Evolutionary conservation across 2,113 vertebrate species (phyloP).

Genomic region (Lagopus muta): DNA sequence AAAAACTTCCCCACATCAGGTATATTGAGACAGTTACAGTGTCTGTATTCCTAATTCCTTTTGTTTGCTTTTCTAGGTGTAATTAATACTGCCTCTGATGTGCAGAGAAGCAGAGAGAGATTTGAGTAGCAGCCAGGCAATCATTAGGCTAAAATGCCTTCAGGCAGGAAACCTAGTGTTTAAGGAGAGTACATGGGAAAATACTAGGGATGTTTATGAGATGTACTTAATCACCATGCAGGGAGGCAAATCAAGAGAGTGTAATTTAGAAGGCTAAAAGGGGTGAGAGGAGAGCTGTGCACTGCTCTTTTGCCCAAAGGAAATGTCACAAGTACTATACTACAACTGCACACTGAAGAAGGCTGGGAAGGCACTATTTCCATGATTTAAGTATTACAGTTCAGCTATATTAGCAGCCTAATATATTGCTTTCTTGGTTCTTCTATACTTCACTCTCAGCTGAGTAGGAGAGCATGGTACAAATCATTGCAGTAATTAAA

Average conservation of each 20-base stretch:
- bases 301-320: slow-evolving; percentile 27
- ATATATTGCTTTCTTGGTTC: slow-evolving; percentile 31
- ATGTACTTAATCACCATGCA: slow-evolving; percentile 41
- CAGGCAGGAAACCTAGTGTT: slow-evolving; percentile 8
- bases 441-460: neutral
- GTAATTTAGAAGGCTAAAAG: slow-evolving; percentile 52
- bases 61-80: slow-evolving; percentile 1
- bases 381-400: slow-evolving; percentile 47
- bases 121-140: slow-evolving; percentile 38
- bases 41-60: slow-evolving; percentile 1
- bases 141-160: neutral
- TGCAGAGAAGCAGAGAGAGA: neutral
- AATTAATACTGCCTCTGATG: neutral
- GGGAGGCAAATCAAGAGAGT: slow-evolving; percentile 21
- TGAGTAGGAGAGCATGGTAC: slow-evolving; percentile 18
- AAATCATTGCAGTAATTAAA: slow-evolving; percentile 59
- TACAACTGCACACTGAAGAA: neutral
- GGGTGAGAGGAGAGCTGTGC: slow-evolving; percentile 1
- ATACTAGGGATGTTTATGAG: slow-evolving; percentile 9
- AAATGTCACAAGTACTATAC: slow-evolving; percentile 26
- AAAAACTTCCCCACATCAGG: neutral
- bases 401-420: slow-evolving; percentile 12
- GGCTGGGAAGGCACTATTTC: neutral
- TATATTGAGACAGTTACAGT: neutral
- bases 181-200: slow-evolving; percentile 29